A percentile compares a stretch with the other conserved stretches of the same genome.
phyloP scores from a whole-genome alignment of 2,888 invertebrate genomes.

The Chironomus riparius region DNA sequence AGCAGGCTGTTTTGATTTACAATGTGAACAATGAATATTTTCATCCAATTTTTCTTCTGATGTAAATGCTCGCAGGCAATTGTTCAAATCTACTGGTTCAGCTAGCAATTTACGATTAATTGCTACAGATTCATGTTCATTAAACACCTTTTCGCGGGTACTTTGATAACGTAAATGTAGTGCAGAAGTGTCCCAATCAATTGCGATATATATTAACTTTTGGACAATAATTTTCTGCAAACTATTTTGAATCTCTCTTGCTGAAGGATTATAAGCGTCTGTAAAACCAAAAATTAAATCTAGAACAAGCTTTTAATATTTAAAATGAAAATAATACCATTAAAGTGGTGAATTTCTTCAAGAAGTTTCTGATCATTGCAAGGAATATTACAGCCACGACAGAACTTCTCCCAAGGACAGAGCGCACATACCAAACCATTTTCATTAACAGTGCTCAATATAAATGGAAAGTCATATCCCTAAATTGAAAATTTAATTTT shows the following conservation, averaged over 20 bases:
- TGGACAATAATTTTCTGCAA: no score
- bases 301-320: background rate
- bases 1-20: constrained; percentile 73
- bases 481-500: constrained; percentile 37
- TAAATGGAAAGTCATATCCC: constrained; percentile 87
- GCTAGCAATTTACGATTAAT: constrained; percentile 61
- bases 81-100: constrained; percentile 74
- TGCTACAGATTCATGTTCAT: constrained; percentile 66
- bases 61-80: constrained; percentile 82
- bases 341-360: constrained; percentile 33
- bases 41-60: constrained; percentile 77
- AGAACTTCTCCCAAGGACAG: constrained; percentile 74
- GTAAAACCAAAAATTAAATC: background rate
- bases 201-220: constrained; percentile 36
- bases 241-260: no score
- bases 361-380: constrained; percentile 51
- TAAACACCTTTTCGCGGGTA: constrained; percentile 62
- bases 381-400: constrained; percentile 75
- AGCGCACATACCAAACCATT: constrained; percentile 65
- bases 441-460: constrained; percentile 66
- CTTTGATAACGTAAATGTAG: constrained; percentile 81
- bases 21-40: constrained; percentile 76
- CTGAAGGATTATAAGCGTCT: no score
- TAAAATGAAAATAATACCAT: background rate
- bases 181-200: constrained; percentile 91